phyloP scores from a whole-genome alignment of 2,797 vertebrate genomes.

The Lithobates pipiens region DNA sequence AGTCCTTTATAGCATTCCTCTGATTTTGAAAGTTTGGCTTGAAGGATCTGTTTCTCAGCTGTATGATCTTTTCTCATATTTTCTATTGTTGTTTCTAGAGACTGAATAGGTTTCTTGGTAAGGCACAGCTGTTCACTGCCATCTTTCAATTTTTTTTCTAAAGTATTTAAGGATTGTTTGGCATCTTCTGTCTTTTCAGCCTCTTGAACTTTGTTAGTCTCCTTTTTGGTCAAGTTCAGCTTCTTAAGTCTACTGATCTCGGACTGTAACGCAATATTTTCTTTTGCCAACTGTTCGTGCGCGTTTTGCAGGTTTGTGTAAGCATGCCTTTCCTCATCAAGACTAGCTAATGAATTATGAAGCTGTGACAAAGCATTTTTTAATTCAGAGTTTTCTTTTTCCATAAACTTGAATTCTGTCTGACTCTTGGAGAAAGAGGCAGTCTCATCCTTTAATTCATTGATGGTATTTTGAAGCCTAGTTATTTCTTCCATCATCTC shows the following conservation, averaged over 20 bases:
- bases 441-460: conserved; percentile 71
- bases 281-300: conserved; percentile 69
- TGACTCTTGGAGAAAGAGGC: conserved; percentile 43
- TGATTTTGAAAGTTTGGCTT: conserved; percentile 68
- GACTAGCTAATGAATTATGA: conserved; percentile 58
- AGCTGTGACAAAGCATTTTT: conserved; percentile 63
- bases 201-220: conserved; percentile 53
- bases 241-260: conserved; percentile 69
- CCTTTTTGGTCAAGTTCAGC: conserved; percentile 43
- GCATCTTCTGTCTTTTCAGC: conserved; percentile 58
- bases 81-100: conserved; percentile 72
- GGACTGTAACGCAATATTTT: conserved; percentile 67
- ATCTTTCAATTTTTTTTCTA: conserved; percentile 60
- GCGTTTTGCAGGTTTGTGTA: conserved; percentile 71
- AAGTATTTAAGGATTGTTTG: no score
- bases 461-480: conserved; percentile 72
- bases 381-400: conserved; percentile 63
- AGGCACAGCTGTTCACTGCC: conserved; percentile 70
- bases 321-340: conserved; percentile 69
- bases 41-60: conserved; percentile 76
- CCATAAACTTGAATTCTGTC: conserved; percentile 53
- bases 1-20: conserved; percentile 72
- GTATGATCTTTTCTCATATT: conserved; percentile 74
- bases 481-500: conserved; percentile 75
- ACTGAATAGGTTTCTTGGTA: conserved; percentile 68